Evolutionary conservation across 2,888 invertebrate genomes (phyloP).

Genomic region (Alentia gelatinosa): DNA sequence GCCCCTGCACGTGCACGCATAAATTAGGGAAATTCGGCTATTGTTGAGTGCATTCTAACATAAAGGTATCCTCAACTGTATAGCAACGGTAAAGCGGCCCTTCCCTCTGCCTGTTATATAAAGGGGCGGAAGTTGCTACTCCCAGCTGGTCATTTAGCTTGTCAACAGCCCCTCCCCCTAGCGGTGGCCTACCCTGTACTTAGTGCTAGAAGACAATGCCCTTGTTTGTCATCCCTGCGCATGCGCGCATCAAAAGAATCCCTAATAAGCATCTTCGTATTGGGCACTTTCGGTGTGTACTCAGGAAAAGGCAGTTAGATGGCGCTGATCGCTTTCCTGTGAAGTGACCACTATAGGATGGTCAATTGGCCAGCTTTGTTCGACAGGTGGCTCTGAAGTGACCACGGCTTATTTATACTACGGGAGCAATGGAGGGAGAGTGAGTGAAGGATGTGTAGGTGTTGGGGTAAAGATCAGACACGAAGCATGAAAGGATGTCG

Average conservation of each 20-base stretch:
- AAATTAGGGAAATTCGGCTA: background rate
- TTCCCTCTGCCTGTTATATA: background rate
- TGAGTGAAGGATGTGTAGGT: background rate
- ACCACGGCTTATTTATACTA: background rate
- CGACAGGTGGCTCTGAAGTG: conserved; percentile 1
- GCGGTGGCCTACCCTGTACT: background rate
- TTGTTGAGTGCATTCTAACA: background rate
- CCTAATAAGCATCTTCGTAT: background rate
- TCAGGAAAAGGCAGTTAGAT: background rate
- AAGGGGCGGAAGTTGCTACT: conserved; percentile 39
- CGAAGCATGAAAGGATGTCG: too few species aligned
- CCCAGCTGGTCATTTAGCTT: conserved; percentile 32
- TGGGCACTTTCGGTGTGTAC: background rate
- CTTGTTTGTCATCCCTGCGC: conserved; percentile 27
- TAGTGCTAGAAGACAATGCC: background rate
- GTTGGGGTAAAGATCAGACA: background rate
- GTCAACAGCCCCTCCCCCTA: conserved; percentile 24
- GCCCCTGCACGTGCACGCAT: background rate
- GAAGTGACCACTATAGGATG: background rate
- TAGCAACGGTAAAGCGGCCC: background rate
- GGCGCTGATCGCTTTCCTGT: conserved; percentile 1
- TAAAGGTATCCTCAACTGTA: background rate
- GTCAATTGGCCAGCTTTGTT: conserved; percentile 42
- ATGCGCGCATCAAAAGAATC: conserved; percentile 29
- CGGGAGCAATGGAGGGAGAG: background rate